Percentiles rank a stretch among this genome's conserved stretches.
Evolutionary conservation across 1,140 invertebrate genomes (phyloP).

Genomic region (Subanguina moxae): DNA sequence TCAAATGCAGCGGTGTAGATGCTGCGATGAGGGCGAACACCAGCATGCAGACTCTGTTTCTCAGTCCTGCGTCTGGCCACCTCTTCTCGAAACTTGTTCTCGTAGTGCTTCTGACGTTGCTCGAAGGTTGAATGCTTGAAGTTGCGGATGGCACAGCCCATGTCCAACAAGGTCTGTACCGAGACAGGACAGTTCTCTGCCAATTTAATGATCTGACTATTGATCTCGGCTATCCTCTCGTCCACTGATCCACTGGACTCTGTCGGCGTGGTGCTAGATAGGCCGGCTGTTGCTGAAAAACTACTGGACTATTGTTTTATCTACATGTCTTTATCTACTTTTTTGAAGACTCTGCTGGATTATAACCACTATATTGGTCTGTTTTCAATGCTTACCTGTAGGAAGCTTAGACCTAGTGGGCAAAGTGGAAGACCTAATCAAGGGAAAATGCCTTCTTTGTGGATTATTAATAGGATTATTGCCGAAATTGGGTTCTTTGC

Average conservation of each 20-base stretch:
- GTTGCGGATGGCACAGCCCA: conserved; percentile 48
- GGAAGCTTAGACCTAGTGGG: background rate
- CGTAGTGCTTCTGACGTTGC: conserved; percentile 45
- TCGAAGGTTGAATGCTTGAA: conserved; percentile 49
- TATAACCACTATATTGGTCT: no score
- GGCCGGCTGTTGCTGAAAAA: no score
- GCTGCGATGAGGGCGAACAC: conserved; percentile 16
- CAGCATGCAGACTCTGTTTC: conserved; percentile 26
- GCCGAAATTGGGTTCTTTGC: conserved; percentile 1
- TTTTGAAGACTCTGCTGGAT: no score
- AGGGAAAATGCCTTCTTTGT: background rate
- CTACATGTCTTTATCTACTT: no score
- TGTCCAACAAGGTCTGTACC: conserved; percentile 49
- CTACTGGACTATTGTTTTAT: no score
- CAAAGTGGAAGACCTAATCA: background rate
- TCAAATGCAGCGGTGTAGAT: conserved; percentile 47
- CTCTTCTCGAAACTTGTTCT: conserved; percentile 43
- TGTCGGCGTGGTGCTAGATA: no score
- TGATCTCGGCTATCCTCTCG: conserved; percentile 6
- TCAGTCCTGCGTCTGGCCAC: conserved; percentile 27
- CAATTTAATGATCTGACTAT: conserved; percentile 29
- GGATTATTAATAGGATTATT: background rate
- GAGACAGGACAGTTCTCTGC: conserved; percentile 40
- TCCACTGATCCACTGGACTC: conserved; percentile 8
- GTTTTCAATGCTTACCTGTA: no score